phyloP scores from a whole-genome alignment of 2,113 vertebrate genomes.

The Phrynosoma platyrhinos region DNA sequence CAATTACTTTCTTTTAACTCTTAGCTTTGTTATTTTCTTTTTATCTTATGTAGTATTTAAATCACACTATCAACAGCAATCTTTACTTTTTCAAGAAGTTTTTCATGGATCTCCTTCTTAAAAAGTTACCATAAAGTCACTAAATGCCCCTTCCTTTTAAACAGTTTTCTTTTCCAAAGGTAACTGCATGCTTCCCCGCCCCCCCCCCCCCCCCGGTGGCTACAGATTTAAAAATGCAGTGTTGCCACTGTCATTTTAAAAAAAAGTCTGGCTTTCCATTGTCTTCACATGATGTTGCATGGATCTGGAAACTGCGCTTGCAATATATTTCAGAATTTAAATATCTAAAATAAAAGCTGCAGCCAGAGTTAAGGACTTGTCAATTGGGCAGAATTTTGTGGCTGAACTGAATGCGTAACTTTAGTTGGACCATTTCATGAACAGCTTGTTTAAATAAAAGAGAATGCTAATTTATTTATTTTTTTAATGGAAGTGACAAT shows the following conservation, averaged over 20 bases:
- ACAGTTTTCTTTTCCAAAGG: not conserved
- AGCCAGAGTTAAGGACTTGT: not conserved
- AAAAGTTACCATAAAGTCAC: too few species aligned
- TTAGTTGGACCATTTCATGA: not conserved
- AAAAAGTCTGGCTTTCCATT: not conserved
- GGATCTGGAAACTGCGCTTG: not conserved
- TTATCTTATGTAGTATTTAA: too few species aligned
- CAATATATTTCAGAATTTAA: not conserved
- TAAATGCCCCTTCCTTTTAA: not conserved
- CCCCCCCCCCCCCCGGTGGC: constrained; percentile 8
- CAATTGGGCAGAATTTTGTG: not conserved
- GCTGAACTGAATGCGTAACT: not conserved
- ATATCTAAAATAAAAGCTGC: too few species aligned
- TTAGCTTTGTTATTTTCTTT: too few species aligned
- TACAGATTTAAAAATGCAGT: not conserved
- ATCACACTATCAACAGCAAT: too few species aligned
- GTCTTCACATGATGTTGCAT: not conserved
- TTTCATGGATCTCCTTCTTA: too few species aligned
- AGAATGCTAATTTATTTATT: not conserved
- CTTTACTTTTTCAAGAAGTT: too few species aligned
- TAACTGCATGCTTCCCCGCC: not conserved
- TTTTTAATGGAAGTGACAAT: not conserved
- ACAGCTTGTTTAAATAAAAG: not conserved
- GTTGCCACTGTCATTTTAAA: not conserved
- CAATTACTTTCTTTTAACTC: too few species aligned